These are phyloP conservation scores for Eilema sororculum DNA, from an alignment of 2,888 invertebrate genomes.

Conservation along the genomic window DNA sequence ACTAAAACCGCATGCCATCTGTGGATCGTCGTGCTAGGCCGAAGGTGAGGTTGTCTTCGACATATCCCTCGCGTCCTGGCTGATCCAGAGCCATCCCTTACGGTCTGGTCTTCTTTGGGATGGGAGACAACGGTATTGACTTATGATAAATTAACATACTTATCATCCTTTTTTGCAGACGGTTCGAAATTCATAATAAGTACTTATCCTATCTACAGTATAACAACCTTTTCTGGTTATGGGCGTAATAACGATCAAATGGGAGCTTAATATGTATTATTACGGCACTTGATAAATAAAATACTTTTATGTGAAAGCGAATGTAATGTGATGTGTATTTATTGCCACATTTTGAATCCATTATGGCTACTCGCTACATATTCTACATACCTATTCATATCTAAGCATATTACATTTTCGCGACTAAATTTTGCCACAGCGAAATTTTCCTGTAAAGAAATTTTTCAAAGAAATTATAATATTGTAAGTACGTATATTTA, in stretches of 20 bases:
- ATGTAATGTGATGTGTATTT: neutral
- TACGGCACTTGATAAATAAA: neutral
- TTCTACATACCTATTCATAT: neutral
- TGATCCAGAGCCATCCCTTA: no score
- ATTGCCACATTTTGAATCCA: neutral
- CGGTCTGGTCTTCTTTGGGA: no score
- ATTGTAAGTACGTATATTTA: no score
- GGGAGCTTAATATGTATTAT: neutral
- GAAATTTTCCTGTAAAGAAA: slow-evolving; percentile 4
- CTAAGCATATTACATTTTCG: neutral
- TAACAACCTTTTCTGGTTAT: neutral
- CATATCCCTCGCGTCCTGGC: no score
- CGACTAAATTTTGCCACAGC: slow-evolving; percentile 4
- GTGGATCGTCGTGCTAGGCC: no score
- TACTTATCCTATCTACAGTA: neutral
- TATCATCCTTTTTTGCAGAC: neutral
- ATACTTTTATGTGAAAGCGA: neutral
- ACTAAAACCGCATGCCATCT: no score
- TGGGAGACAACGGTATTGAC: no score
- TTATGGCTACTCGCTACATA: neutral
- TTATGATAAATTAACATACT: no score
- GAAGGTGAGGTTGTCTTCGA: no score
- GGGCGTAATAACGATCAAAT: neutral
- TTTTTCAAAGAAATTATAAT: neutral
- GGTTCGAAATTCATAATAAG: neutral